Evolutionary conservation across 2,797 vertebrate species (phyloP), one percentile per base, ranked within the genome.

Genomic region (Lindbergichthys nudifrons): DNA sequence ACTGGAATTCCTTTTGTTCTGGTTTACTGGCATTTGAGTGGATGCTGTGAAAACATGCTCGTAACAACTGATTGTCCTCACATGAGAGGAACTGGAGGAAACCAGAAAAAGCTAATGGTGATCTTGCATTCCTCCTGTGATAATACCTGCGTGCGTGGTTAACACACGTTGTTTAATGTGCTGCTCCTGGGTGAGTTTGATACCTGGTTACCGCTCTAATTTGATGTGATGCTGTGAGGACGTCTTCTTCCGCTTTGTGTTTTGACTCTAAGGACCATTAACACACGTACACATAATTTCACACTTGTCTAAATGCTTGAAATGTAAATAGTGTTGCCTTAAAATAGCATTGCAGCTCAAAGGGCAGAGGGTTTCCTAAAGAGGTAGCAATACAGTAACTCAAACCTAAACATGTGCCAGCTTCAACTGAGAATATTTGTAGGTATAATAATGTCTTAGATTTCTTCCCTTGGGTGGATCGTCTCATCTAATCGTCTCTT

Each of bases 111-210:
- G 39, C 66, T 84, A 74, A 82, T 86, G 74, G 64, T 65, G 60
- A 73, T 52, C 66, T 45, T 23, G 50, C 39, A 54, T 82, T 83
- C 69, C 73, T 53, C 11, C 70, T 64, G 60, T 45, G 82, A 86
- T 87, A 56, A 67, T 62, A 82, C 79, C 65, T 84, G 71, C 53
- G 84, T 15, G 48, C 71, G 60, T 86, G 77, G 45, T 79, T 89
- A 73, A 82, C 64, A 72, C 48, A 67, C 52, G 36, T 82, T 68
- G 73, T 36, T 85, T 77, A 65, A 73, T 67, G 58, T 10, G 45
- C 68, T 15, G 65, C 75, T 70, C 32, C 65, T 82, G 64, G 64
- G 11, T 57, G 42, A 84, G 84, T 89, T 87, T 85, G 82, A 87
- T 80, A 83, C 82, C 80, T 51, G 81, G 68, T 50, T 79, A 72